These are phyloP conservation scores for Rhyzopertha dominica DNA, from an alignment of 1,140 invertebrate species.

Conservation along the genomic window DNA sequence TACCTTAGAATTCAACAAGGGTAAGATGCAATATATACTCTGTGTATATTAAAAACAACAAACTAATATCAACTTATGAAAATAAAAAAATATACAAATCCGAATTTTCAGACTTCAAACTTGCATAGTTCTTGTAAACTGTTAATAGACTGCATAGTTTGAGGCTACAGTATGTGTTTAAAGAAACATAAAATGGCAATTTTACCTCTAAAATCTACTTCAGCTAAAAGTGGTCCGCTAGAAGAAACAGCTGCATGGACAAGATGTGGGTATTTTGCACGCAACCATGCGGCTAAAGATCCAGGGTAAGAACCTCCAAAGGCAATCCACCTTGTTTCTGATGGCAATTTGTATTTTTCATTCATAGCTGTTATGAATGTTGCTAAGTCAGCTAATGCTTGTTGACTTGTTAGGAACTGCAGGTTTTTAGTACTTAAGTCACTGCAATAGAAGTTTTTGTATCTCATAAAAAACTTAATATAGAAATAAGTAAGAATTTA, in stretches of 20 bases:
- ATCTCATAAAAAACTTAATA: neutral
- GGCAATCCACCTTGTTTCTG: conserved; percentile 76
- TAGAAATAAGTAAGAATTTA: neutral
- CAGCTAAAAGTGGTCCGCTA: conserved; percentile 79
- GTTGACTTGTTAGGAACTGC: conserved; percentile 72
- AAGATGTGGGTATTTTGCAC: conserved; percentile 86
- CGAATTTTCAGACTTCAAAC: too few species aligned
- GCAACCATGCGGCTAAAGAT: conserved; percentile 82
- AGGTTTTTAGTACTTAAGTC: conserved; percentile 74
- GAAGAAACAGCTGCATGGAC: conserved; percentile 80
- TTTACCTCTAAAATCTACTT: conserved; percentile 75
- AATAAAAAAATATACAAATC: too few species aligned
- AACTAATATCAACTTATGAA: too few species aligned
- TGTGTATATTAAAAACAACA: too few species aligned
- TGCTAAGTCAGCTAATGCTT: conserved; percentile 84
- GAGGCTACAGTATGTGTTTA: conserved; percentile 6
- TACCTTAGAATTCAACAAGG: too few species aligned
- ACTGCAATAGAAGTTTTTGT: conserved; percentile 48
- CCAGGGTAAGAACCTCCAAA: conserved; percentile 94
- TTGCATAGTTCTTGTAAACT: too few species aligned
- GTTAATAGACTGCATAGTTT: too few species aligned
- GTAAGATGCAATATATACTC: too few species aligned
- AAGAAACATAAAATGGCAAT: conserved; percentile 14
- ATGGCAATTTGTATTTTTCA: conserved; percentile 55
- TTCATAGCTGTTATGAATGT: conserved; percentile 71